Evolutionary conservation across 2,888 invertebrate genomes (phyloP).

Genomic region (Ethmia dodecea): DNA sequence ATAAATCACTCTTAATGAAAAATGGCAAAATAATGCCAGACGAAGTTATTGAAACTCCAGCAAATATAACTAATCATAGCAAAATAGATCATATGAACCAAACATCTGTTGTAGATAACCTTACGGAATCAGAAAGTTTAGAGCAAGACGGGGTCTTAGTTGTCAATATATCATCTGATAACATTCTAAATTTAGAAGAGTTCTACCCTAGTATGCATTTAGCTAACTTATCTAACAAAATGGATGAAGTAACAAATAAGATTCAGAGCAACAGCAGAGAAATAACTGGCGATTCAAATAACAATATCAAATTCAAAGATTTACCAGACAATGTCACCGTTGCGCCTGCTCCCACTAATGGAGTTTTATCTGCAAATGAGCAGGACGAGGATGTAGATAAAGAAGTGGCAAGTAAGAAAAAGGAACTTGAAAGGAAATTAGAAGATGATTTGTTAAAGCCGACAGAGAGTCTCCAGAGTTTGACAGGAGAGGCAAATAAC

Average conservation of each 20-base stretch:
- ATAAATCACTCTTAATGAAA: slow-evolving; percentile 59
- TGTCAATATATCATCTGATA: slow-evolving; percentile 65
- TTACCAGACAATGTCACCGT: slow-evolving; percentile 64
- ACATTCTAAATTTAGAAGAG: slow-evolving; percentile 66
- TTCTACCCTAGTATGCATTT: slow-evolving; percentile 58
- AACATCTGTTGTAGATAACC: slow-evolving; percentile 49
- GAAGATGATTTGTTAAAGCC: slow-evolving; percentile 44
- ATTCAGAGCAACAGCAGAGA: slow-evolving; percentile 75
- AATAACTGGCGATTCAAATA: slow-evolving; percentile 69
- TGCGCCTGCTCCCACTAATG: slow-evolving; percentile 68
- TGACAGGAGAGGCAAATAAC: slow-evolving; percentile 40
- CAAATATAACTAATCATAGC: slow-evolving; percentile 35
- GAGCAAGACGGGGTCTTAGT: slow-evolving; percentile 72
- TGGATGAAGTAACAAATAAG: slow-evolving; percentile 70
- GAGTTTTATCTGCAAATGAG: slow-evolving; percentile 55
- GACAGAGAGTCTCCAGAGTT: slow-evolving; percentile 60
- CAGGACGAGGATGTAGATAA: slow-evolving; percentile 43
- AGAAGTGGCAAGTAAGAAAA: slow-evolving; percentile 17
- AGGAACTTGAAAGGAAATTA: background rate
- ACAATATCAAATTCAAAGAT: slow-evolving; percentile 63
- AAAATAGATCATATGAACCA: slow-evolving; percentile 43
- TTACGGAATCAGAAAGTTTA: slow-evolving; percentile 66
- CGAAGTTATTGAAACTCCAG: slow-evolving; percentile 44
- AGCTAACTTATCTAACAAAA: slow-evolving; percentile 55
- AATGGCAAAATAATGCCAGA: slow-evolving; percentile 60